phyloP scores from a whole-genome alignment of 2,797 vertebrate species.

The Ataeniobius toweri region DNA sequence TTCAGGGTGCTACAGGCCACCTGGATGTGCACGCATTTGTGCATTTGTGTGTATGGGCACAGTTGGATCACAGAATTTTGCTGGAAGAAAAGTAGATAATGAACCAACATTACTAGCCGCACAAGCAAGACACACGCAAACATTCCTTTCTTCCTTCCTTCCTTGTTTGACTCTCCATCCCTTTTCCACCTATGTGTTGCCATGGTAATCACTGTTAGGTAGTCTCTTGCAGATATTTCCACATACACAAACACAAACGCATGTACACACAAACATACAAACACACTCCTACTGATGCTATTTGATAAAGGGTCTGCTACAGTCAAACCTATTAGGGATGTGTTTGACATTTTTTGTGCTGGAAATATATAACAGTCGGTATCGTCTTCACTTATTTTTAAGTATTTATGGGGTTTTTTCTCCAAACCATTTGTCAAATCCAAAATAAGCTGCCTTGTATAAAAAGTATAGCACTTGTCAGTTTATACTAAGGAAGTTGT shows the following conservation, averaged over 20 bases:
- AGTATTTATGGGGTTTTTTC: background rate
- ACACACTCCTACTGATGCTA: slow-evolving; percentile 41
- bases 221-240: slow-evolving; percentile 69
- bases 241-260: slow-evolving; percentile 12
- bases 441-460: background rate
- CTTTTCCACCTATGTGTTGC: slow-evolving; percentile 63
- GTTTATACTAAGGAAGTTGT: background rate
- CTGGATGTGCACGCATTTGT: slow-evolving; percentile 15
- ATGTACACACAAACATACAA: slow-evolving; percentile 9
- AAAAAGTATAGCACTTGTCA: background rate
- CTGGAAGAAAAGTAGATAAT: slow-evolving; percentile 68
- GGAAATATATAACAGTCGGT: slow-evolving; percentile 49
- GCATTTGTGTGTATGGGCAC: slow-evolving; percentile 29
- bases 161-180: slow-evolving; percentile 5
- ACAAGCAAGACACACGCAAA: slow-evolving; percentile 32
- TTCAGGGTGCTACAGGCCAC: slow-evolving; percentile 33
- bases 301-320: slow-evolving; percentile 57
- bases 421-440: background rate
- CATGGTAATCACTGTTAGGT: slow-evolving; percentile 71
- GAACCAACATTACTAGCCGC: slow-evolving; percentile 59
- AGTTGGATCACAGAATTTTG: slow-evolving; percentile 61
- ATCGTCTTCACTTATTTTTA: slow-evolving; percentile 36
- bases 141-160: slow-evolving; percentile 38
- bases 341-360: slow-evolving; percentile 61
- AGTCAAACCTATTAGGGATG: slow-evolving; percentile 67